Evolutionary conservation across 2,888 invertebrate genomes (phyloP), one percentile per base, ranked within the genome.

Genomic region (Aleiodes testaceus): DNA sequence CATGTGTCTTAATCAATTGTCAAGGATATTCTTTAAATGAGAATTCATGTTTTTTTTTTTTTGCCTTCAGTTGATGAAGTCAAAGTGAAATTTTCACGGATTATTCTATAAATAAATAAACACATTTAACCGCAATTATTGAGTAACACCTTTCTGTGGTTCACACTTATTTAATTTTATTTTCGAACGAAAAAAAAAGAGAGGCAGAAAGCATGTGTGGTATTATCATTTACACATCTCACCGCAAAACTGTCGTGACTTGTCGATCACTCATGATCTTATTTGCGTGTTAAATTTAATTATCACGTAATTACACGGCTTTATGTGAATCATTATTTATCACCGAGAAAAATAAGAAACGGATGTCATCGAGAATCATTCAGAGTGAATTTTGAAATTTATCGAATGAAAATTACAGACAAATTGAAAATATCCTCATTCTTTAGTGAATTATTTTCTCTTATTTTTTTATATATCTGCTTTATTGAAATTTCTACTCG

Each of bases 271-370:
- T 59, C 18, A 36, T 18, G 16, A 59, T 42, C 18, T n/a, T 42
- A 42, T 42, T 59, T 26, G 59, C 59, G 59, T 59, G 59, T 59
- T n/a, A 30, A 59, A 59, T 59, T 42, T 59, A 36, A 59, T 59
- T 59, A 59, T 42, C 11, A 36, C 42, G 11, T 59, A 59, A 59
- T 59, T 59, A 59, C 16, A 4, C 7, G 16, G 16, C 36, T 59
- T 59, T 36, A 14, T 30, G 59, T n/a, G 18, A 59, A 36, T 59
- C 36, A 59, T 42, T 18, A 59, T 59, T 59, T n/a, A 42, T 59
- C 9, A 36, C 11, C 36, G 7, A 7, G 9, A 36, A 11, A 5
- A 36, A 36, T 22, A 26, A 26, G 5, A 26, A 36, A 16, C 9
- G 30, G 55, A 59, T 30, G 42, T 59, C 59, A 59, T 59, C 59